Evolutionary conservation across 2,888 invertebrate species (phyloP), one percentile per base, ranked within the genome.

Genomic region (Pardosa pseudoannulata): DNA sequence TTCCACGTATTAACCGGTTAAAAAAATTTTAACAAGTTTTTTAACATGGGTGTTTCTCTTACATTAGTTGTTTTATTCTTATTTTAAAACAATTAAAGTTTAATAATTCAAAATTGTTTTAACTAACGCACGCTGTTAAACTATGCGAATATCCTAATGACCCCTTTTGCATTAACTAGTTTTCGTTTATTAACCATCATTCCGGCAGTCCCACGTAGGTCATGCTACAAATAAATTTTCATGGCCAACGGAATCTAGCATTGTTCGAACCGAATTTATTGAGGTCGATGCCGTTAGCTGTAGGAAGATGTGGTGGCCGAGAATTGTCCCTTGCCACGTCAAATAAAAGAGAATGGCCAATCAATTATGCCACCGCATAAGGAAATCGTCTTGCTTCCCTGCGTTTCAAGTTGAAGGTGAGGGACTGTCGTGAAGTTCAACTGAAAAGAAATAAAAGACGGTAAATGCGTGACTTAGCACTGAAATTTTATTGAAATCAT

Each of bases 361-460:
- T 56, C 56, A 56, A 56, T 56, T 56, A 56, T 23, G 56, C 56
- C 56, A 56, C 56, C 56, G 23, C 62, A 70, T 29, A 70, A 62
- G 71, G 50, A 82, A 71, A 78, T 28, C 46, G 76, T 72, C 65
- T 75, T 68, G 75, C 62, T 75, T 71, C 68, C 70, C 27, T 76
- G 83, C 46, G 28, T 83, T 76, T 83, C 83, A 83, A 83, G 83
- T 78, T 83, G 56, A 83, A 83, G 83, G 83, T 64, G n/a, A 78
- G 32, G 23, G 19, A 19, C 16, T n/a, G 56, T 23, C 41, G 41
- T 23, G 56, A 23, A 56, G 56, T 5, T 56, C 23, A 16, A 23
- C 56, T 56, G 3, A 23, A 6, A 56, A n/a, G n/a, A n/a, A n/a
- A n/a, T n/a, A n/a, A 56, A 19, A 16, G 6, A 23, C 2, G 23